These are phyloP conservation scores for Drosophila kambysellisi DNA, from an alignment of 2,888 invertebrate species.

Conservation along the genomic window DNA sequence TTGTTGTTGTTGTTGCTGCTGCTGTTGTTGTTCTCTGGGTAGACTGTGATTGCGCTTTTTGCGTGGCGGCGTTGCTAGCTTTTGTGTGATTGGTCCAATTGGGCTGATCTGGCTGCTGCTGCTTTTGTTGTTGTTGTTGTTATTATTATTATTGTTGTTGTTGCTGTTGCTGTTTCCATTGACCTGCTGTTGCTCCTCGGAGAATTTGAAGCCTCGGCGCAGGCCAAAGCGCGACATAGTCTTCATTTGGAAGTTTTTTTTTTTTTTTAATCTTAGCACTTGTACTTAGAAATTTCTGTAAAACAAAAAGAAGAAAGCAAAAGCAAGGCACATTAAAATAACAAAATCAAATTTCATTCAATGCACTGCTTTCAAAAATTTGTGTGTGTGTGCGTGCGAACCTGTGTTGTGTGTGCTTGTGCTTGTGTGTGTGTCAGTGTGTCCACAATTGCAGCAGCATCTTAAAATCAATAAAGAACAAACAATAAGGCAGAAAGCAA, in stretches of 20 bases:
- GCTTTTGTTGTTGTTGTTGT: conserved; percentile 47
- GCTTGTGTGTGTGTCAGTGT: conserved; percentile 43
- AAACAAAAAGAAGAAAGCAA: background rate
- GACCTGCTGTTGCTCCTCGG: conserved; percentile 74
- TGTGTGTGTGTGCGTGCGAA: conserved; percentile 25
- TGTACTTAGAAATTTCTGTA: conserved; percentile 17
- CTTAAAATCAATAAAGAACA: conserved; percentile 59
- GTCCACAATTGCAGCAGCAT: conserved; percentile 60
- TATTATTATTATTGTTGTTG: conserved; percentile 35
- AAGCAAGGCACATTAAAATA: conserved; percentile 17
- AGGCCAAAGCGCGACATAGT: conserved; percentile 82
- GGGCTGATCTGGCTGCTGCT: conserved; percentile 31
- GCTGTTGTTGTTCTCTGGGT: conserved; percentile 23
- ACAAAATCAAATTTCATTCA: conserved; percentile 26
- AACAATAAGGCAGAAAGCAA: conserved; percentile 44
- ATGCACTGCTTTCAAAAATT: conserved; percentile 34
- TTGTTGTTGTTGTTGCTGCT: conserved; percentile 1
- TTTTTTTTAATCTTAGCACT: conserved; percentile 42
- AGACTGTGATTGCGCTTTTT: conserved; percentile 53
- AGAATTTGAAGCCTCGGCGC: conserved; percentile 79
- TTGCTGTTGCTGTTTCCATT: conserved; percentile 59
- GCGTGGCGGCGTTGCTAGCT: conserved; percentile 52
- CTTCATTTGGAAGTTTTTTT: conserved; percentile 63
- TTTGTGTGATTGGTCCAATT: conserved; percentile 44
- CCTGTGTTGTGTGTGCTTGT: conserved; percentile 21